A percentile compares a stretch with the other conserved stretches of the same genome.
phyloP scores from a whole-genome alignment of 2,888 invertebrate genomes.

The Autographa pulchrina region DNA sequence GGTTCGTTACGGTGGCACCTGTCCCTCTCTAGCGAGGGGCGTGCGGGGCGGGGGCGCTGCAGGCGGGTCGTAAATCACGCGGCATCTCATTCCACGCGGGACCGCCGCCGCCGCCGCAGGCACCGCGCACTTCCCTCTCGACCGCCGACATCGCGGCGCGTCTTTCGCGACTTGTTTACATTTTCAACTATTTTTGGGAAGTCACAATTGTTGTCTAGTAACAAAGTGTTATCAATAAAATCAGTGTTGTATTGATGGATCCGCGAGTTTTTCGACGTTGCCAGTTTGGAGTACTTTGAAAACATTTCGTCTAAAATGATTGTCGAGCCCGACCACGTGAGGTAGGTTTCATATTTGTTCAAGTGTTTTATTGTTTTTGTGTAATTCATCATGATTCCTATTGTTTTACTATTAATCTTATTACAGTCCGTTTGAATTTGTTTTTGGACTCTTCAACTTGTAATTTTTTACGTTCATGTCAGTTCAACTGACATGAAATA shows the following conservation, averaged over 20 bases:
- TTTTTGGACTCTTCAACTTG: conserved; percentile 38
- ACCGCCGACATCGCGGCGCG: conserved; percentile 85
- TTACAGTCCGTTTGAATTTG: conserved; percentile 34
- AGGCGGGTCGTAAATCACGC: conserved; percentile 90
- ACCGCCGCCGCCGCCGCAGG: conserved; percentile 88
- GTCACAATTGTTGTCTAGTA: conserved; percentile 76
- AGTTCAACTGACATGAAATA: conserved; percentile 9
- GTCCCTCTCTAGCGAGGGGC: conserved; percentile 79
- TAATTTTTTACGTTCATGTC: conserved; percentile 42
- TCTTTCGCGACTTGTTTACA: conserved; percentile 88
- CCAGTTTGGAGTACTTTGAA: conserved; percentile 80
- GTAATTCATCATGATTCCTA: conserved; percentile 59
- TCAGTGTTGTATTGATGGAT: conserved; percentile 85
- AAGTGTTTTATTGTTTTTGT: conserved; percentile 76
- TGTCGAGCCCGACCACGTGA: conserved; percentile 88
- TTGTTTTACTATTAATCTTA: conserved; percentile 52
- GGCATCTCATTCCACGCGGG: conserved; percentile 89
- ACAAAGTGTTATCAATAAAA: conserved; percentile 74
- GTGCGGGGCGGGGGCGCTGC: conserved; percentile 87
- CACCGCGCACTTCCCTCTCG: conserved; percentile 86
- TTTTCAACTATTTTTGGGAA: conserved; percentile 79
- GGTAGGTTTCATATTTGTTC: conserved; percentile 82
- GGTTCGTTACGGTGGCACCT: conserved; percentile 57
- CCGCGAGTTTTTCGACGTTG: conserved; percentile 72
- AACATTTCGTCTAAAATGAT: conserved; percentile 87